These are phyloP conservation scores for Cheilosia soror DNA, from an alignment of 2,888 invertebrate genomes.

Conservation along the genomic window DNA sequence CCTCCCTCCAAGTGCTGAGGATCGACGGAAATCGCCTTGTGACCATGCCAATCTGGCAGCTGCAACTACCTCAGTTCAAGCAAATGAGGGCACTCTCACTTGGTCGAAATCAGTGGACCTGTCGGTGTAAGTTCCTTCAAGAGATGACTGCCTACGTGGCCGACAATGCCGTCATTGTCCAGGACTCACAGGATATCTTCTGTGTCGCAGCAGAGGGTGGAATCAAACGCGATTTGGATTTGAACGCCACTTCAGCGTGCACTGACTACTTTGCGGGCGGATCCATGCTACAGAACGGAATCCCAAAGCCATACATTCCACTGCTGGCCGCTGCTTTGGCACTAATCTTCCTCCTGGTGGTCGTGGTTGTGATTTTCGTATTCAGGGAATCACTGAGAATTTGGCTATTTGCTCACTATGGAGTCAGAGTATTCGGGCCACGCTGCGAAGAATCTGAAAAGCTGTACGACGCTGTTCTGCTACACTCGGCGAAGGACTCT, in stretches of 20 bases:
- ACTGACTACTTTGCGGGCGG: conserved; percentile 93
- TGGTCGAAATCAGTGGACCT: conserved; percentile 94
- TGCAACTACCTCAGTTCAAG: conserved; percentile 82
- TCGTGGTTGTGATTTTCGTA: conserved; percentile 91
- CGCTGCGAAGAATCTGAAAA: conserved; percentile 93
- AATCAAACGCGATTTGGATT: conserved; percentile 90
- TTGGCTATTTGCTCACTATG: conserved; percentile 94
- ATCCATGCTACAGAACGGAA: conserved; percentile 91
- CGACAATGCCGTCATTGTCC: conserved; percentile 92
- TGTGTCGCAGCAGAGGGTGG: conserved; percentile 85
- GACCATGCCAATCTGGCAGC: conserved; percentile 92
- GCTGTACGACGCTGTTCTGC: conserved; percentile 95
- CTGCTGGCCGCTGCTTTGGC: conserved; percentile 92
- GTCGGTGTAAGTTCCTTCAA: conserved; percentile 95
- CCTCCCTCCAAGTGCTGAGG: conserved; percentile 91
- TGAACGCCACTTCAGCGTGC: conserved; percentile 92
- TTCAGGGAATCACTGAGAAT: conserved; percentile 93
- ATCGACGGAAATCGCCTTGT: conserved; percentile 93
- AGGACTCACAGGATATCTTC: conserved; percentile 92
- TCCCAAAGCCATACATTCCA: conserved; percentile 92
- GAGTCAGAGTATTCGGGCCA: conserved; percentile 90
- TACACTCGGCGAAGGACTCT: conserved; percentile 96
- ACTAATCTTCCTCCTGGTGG: conserved; percentile 90
- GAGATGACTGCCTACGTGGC: conserved; percentile 93
- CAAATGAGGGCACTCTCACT: conserved; percentile 84